Evolutionary conservation across 2,113 vertebrate species (phyloP).

Genomic region (Tupaia chinensis): DNA sequence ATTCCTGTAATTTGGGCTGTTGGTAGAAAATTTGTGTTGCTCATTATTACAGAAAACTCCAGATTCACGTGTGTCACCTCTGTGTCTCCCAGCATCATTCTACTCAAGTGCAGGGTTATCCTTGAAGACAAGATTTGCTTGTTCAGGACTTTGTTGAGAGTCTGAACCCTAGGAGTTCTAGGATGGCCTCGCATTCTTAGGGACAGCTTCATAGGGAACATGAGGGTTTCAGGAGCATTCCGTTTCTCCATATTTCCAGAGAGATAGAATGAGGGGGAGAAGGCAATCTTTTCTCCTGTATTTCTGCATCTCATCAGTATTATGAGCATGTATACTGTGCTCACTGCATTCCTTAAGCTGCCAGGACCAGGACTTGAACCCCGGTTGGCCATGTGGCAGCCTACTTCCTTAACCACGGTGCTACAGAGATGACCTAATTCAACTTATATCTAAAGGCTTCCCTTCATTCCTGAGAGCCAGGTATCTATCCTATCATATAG

Average conservation of each 20-base stretch:
- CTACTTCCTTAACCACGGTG: no score
- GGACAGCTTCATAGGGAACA: not conserved
- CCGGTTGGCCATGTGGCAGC: no score
- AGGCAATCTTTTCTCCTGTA: no score
- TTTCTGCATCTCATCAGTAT: no score
- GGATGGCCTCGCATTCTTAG: not conserved
- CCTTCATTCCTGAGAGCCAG: not conserved
- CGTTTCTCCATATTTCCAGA: not conserved
- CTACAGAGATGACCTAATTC: not conserved
- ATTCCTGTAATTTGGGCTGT: slow-evolving; percentile 61
- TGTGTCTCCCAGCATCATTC: not conserved
- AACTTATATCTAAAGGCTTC: not conserved
- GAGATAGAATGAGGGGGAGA: no score
- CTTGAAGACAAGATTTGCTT: not conserved
- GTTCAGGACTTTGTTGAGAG: not conserved
- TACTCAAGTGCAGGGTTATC: not conserved
- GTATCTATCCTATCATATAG: not conserved
- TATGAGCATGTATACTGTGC: no score
- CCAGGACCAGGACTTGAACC: no score
- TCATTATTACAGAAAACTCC: not conserved
- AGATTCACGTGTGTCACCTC: not conserved
- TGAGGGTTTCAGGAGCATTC: not conserved
- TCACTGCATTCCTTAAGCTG: no score
- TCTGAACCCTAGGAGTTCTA: not conserved
- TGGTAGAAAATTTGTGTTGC: not conserved